phyloP scores from a whole-genome alignment of 2,113 vertebrate species.

The Scytalopus superciliaris region DNA sequence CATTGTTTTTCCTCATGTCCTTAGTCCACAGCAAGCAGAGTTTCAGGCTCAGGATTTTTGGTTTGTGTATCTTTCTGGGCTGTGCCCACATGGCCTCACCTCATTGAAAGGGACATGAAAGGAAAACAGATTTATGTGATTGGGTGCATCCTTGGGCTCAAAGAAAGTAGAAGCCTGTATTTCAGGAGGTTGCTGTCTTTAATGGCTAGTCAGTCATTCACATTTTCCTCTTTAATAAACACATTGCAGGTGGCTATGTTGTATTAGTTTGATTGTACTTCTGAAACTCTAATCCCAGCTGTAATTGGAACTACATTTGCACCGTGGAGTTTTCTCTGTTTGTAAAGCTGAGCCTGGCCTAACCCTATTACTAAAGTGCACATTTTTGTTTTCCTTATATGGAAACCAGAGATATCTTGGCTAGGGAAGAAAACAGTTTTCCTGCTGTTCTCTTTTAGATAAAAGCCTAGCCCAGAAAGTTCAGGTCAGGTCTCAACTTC shows the following conservation, averaged over 20 bases:
- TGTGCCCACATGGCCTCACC: background rate
- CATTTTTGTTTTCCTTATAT: background rate
- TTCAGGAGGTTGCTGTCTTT: no score
- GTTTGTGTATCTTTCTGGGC: background rate
- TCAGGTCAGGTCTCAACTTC: background rate
- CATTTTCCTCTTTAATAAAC: no score
- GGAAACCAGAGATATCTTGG: background rate
- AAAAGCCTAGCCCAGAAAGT: background rate
- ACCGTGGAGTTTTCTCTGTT: background rate
- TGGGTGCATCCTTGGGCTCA: background rate
- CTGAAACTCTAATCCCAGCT: background rate
- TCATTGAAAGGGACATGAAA: background rate
- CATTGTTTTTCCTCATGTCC: background rate
- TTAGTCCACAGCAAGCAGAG: background rate
- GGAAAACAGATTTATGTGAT: background rate
- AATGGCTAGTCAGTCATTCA: no score
- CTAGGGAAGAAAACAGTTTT: background rate
- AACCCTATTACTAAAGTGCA: background rate
- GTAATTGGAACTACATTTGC: background rate
- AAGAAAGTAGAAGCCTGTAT: background rate
- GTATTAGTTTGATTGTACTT: background rate
- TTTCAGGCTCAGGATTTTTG: background rate
- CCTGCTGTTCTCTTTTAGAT: background rate
- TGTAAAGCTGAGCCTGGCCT: background rate
- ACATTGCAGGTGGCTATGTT: rapidly evolving